Evolutionary conservation across 2,113 vertebrate species (phyloP).

Genomic region (Syngnathus scovelli): DNA sequence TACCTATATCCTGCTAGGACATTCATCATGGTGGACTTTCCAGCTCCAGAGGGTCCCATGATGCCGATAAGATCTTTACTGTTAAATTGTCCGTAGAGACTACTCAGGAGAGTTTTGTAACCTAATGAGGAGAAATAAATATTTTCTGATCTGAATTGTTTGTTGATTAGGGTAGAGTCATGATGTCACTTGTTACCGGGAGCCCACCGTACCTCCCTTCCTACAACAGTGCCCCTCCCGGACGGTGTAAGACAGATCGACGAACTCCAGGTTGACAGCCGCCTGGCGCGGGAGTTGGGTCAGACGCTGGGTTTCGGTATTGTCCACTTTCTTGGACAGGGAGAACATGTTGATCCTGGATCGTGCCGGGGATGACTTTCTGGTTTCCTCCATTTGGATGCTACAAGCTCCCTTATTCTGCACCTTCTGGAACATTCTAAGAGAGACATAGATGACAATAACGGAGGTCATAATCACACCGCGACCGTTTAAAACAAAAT

Average conservation of each 20-base stretch:
- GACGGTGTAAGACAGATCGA: neutral
- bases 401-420: neutral
- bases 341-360: neutral
- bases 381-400: neutral
- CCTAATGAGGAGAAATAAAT: conserved; percentile 63
- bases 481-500: too few species aligned
- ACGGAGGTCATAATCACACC: too few species aligned
- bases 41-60: conserved; percentile 95
- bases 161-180: neutral
- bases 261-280: conserved; percentile 3
- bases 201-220: neutral
- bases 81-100: conserved; percentile 91
- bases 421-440: neutral
- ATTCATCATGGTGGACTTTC: conserved; percentile 97
- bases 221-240: neutral
- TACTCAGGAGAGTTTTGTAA: conserved; percentile 95
- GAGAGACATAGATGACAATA: neutral
- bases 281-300: neutral
- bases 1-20: conserved; percentile 97
- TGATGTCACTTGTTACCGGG: too few species aligned
- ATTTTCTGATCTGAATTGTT: neutral
- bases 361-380: too few species aligned
- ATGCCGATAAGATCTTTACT: conserved; percentile 92
- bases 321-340: neutral
- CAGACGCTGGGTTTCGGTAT: neutral